These are phyloP conservation scores for Mus spretus DNA, from an alignment of 2,797 vertebrate species.

Conservation along the genomic window DNA sequence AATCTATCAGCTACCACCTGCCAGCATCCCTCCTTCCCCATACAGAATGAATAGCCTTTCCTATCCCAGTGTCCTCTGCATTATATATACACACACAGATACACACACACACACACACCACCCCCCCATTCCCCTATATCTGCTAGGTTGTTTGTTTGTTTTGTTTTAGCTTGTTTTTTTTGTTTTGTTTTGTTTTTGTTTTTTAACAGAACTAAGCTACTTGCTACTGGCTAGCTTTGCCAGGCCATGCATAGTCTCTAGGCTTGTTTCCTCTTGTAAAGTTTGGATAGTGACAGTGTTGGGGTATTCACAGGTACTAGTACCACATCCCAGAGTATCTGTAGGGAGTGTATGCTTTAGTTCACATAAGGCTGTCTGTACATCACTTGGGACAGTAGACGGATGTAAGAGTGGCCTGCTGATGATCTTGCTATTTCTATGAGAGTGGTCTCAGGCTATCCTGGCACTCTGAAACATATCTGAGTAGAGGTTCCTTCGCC, in stretches of 20 bases:
- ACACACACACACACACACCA: neutral
- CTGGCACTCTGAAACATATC: neutral
- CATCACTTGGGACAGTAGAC: neutral
- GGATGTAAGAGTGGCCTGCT: neutral
- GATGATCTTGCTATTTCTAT: neutral
- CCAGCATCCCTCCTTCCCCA: neutral
- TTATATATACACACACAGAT: neutral
- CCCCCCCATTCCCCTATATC: neutral
- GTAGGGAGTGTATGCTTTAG: neutral
- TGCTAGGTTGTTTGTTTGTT: neutral
- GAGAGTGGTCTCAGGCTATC: neutral
- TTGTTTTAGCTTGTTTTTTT: neutral
- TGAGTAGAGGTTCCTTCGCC: neutral
- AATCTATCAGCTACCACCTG: neutral
- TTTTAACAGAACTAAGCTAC: neutral
- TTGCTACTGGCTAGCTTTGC: neutral
- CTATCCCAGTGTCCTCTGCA: neutral
- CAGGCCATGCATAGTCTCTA: slow-evolving; percentile 1
- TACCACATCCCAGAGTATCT: neutral
- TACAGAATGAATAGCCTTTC: neutral
- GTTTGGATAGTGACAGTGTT: neutral
- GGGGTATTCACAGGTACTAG: neutral
- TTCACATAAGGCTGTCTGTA: neutral
- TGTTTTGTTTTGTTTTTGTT: neutral
- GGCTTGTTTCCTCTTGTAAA: slow-evolving; percentile 19